A percentile compares a stretch with the other conserved stretches of the same genome.
phyloP scores from a whole-genome alignment of 2,797 vertebrate genomes.

The Paratrypauchen microcephalus region DNA sequence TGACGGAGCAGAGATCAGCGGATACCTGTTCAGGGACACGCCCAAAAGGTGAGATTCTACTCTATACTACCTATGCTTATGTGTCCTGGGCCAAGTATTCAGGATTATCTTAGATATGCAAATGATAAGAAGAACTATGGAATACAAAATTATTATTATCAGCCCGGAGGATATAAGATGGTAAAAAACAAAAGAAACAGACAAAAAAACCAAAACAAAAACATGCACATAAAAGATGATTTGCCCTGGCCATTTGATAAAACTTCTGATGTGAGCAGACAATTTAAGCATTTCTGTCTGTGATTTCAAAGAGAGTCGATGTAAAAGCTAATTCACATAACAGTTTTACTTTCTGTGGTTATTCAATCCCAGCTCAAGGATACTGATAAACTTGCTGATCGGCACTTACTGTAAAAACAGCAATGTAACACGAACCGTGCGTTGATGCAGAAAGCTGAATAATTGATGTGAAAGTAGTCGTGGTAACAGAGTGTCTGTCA shows the following conservation, averaged over 20 bases:
- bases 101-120: no score
- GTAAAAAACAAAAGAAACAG: no score
- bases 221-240: no score
- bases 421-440: slow-evolving; percentile 56
- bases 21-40: slow-evolving; percentile 95
- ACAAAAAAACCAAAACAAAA: no score
- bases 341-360: slow-evolving; percentile 5
- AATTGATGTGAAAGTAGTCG: slow-evolving; percentile 70
- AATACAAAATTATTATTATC: no score
- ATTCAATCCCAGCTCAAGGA: slow-evolving; percentile 17
- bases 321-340: not conserved
- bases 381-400: slow-evolving; percentile 37
- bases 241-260: not conserved
- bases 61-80: not conserved
- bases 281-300: not conserved
- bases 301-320: not conserved
- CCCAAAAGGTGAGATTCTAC: slow-evolving; percentile 85
- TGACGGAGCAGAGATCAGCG: slow-evolving; percentile 94
- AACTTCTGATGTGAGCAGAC: not conserved
- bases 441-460: slow-evolving; percentile 68
- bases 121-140: no score
- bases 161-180: no score
- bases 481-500: slow-evolving; percentile 40
- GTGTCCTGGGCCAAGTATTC: no score
- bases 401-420: slow-evolving; percentile 60